Evolutionary conservation across 2,113 vertebrate genomes (phyloP), one percentile per base, ranked within the genome.

Genomic region (Podarcis cretensis): DNA sequence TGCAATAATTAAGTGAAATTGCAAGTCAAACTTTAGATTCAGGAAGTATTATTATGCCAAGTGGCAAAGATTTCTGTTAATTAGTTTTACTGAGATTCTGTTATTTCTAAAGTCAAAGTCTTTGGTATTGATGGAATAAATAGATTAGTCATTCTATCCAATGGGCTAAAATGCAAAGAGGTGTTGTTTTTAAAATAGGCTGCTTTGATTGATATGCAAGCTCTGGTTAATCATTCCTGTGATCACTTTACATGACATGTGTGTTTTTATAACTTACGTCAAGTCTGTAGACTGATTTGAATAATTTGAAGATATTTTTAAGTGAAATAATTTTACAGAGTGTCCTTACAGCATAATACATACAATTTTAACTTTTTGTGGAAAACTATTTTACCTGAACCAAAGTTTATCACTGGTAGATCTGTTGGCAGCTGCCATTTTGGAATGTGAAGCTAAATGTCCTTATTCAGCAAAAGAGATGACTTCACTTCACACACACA

Each of bases 81-180:
- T 95, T 93, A 89, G 83, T 84, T 95, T 77, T 54, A 91, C 93
- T 93, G 90, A 90, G 83, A 85, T 37, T 6, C 40, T 90, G 75
- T 88, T 81, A 79, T 91, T 93, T 93, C 77, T 89, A 87, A 90
- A 94, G 9, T 92, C n/a, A 85, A 21, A 1, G 0, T 92, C 86
- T 93, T 92, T 92, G 76, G 89, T 93, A 95, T 92, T 91, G 93
- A 93, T 92, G 30, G 71, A 94, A 89, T 89, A 93, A 95, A 93
- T 92, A 94, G 76, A 89, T 93, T 92, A 78, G 25, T 66, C 68
- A 2, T 66, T 91, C 86, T 48, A 74, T 73, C 2, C 32, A 90
- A 90, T 32, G 89, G 81, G 75, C 74, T 86, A 92, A 92, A 94
- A 93, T 94, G 76, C 30, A 92, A 93, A 91, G 30, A 87, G 1